Percentiles rank a stretch among this genome's conserved stretches.
Evolutionary conservation across 2,797 vertebrate genomes (phyloP).

Genomic region (Danio choprae): DNA sequence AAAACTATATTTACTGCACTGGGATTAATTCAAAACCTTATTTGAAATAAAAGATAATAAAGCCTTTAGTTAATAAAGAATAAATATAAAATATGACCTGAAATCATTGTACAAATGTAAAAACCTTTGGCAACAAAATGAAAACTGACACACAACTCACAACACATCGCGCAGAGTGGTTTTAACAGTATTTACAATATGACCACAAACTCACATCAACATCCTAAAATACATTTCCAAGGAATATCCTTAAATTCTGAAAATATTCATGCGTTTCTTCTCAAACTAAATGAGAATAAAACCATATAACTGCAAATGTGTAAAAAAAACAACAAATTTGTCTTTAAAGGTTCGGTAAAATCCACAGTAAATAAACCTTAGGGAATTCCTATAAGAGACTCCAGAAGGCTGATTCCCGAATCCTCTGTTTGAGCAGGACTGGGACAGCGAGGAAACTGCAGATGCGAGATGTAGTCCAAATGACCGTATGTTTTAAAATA

Average conservation of each 20-base stretch:
- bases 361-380: conserved; percentile 76
- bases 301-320: background rate
- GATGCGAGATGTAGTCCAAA: conserved; percentile 88
- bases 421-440: conserved; percentile 82
- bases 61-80: conserved; percentile 4
- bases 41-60: background rate
- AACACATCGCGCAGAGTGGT: background rate
- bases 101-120: background rate
- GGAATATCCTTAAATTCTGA: conserved; percentile 32
- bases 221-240: conserved; percentile 15
- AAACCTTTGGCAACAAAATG: conserved; percentile 10
- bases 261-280: background rate
- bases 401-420: conserved; percentile 87
- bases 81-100: conserved; percentile 12
- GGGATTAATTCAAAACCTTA: background rate
- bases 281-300: conserved; percentile 28
- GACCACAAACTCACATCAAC: background rate
- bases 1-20: background rate
- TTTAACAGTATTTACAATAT: conserved; percentile 19
- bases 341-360: conserved; percentile 36
- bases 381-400: conserved; percentile 90
- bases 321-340: background rate
- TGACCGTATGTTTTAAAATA: conserved; percentile 88
- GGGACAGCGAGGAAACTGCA: conserved; percentile 86
- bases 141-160: background rate